Base-by-base conservation (phyloP, 2,888 invertebrate species). In the Scelioninae gen. 1 region DNA sequence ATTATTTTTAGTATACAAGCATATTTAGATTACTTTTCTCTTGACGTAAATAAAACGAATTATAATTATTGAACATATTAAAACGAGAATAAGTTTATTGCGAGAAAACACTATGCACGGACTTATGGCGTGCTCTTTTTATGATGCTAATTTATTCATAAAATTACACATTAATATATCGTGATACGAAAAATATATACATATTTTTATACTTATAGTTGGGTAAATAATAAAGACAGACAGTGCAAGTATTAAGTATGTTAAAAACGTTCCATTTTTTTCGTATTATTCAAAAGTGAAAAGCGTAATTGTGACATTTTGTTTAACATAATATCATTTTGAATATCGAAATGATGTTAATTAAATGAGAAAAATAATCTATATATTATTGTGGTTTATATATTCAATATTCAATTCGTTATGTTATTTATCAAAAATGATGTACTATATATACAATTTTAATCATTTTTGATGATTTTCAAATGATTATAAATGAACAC, bases 81-180 rank as follows among this genome's bases (percentile, higher is more conserved):
- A 75, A 63, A 31, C 56, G 23, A 11, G 47, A 69, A 53, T 63
- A 71, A 71, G 55, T 68, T 63, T 71, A 69, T 56, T 60, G 66
- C 76, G 55, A 60, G 55, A 63, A 62, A n/a, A n/a, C n/a, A 63
- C 51, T 8, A 43, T 32, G 31, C 43, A 23, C 23, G 1, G 51
- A 23, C 60, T 32, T 31, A 23, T 47, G 16, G 16, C 40, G 40
- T 38, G 51, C 49, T 31, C 15, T 29, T 68, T 69, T 77, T 77
- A 62, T 51, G 47, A 69, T 69, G 77, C 62, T 77, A 77, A 77
- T 77, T 69, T 69, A 77, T 77, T 69, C 77, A 77, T 68, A 77
- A 77, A 68, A 68, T 47, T 43, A 68, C 34, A 68, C 45, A 77
- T 77, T 77, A 77, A 77, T 66, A 76, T 68, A 68, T 68, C 68